Conservation (phyloP, 2,113 vertebrate species). For the Tor tambroides region DNA sequence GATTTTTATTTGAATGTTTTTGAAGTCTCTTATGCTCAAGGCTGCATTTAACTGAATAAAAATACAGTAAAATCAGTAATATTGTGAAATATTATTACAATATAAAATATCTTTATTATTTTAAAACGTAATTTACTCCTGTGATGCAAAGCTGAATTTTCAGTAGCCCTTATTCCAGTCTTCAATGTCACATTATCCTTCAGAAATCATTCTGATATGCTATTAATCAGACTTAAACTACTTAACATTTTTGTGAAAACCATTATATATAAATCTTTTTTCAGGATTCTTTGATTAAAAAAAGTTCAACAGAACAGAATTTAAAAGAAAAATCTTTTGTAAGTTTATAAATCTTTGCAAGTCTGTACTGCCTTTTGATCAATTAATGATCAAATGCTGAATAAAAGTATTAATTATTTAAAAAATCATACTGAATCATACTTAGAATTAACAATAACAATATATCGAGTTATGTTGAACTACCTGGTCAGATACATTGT, state of each 20-base stretch:
- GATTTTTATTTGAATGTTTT: not conserved
- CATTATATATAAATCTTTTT: not conserved
- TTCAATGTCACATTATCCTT: not conserved
- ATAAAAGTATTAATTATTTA: no score
- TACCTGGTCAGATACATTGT: slow-evolving; percentile 93
- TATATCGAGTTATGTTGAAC: not conserved
- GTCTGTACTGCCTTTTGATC: no score
- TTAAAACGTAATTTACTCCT: not conserved
- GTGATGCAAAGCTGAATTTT: not conserved
- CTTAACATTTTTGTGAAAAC: not conserved
- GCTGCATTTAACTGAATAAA: not conserved
- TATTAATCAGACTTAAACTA: no score
- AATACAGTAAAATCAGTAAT: not conserved
- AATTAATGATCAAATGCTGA: no score
- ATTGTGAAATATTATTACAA: not conserved
- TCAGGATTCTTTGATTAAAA: not conserved
- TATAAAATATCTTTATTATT: not conserved
- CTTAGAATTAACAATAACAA: not conserved
- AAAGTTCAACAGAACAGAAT: not conserved
- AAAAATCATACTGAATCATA: no score
- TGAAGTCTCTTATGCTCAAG: not conserved
- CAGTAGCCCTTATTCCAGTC: no score
- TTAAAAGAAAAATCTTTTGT: no score
- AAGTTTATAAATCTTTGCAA: no score
- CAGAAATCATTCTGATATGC: not conserved